These are phyloP conservation scores for Valencia hispanica DNA, from an alignment of 2,797 vertebrate species.

Conservation along the genomic window DNA sequence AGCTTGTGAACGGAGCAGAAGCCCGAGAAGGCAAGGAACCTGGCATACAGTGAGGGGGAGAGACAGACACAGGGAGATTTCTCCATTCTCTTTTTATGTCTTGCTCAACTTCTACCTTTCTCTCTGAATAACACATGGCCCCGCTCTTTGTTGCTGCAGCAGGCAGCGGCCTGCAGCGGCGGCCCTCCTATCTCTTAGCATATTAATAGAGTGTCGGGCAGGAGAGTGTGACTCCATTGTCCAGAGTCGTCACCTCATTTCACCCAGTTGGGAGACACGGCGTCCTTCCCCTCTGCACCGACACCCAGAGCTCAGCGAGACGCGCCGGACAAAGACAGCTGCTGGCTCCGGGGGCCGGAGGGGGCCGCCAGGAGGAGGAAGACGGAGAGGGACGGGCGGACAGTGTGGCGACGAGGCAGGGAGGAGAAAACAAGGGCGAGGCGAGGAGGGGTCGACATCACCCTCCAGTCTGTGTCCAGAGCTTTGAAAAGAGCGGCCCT, in stretches of 20 bases:
- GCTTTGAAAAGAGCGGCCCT: slow-evolving; percentile 81
- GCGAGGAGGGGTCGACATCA: slow-evolving; percentile 73
- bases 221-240: slow-evolving; percentile 89
- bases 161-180: slow-evolving; percentile 83
- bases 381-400: slow-evolving; percentile 70
- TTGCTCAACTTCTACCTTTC: slow-evolving; percentile 77
- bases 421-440: slow-evolving; percentile 56
- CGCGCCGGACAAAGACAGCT: slow-evolving; percentile 81
- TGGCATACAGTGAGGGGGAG: slow-evolving; percentile 64
- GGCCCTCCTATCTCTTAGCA: slow-evolving; percentile 85
- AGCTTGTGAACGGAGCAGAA: slow-evolving; percentile 88
- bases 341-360: slow-evolving; percentile 54
- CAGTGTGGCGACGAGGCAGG: slow-evolving; percentile 52
- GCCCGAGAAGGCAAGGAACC: slow-evolving; percentile 80
- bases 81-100: slow-evolving; percentile 74
- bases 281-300: slow-evolving; percentile 82
- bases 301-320: slow-evolving; percentile 84
- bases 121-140: slow-evolving; percentile 68
- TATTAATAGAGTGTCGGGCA: slow-evolving; percentile 88
- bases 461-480: slow-evolving; percentile 85
- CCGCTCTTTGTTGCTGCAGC: slow-evolving; percentile 82
- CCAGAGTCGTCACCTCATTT: slow-evolving; percentile 88
- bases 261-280: slow-evolving; percentile 85
- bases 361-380: slow-evolving; percentile 36
- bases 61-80: slow-evolving; percentile 46